Conservation (phyloP, 2,888 invertebrate genomes). For the Drosophila cognata region DNA sequence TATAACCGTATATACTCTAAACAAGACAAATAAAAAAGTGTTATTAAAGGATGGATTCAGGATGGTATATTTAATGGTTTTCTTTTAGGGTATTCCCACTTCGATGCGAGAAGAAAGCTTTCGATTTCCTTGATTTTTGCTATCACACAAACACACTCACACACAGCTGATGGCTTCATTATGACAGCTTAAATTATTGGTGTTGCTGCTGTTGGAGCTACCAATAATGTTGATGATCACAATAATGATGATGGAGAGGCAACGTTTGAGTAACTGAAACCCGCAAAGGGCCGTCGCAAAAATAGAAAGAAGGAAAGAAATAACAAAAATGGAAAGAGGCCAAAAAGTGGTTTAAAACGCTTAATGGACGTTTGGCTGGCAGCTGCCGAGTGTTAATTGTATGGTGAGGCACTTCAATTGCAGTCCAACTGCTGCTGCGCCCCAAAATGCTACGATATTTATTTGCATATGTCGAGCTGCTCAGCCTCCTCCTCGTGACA, state of each 20-base stretch:
- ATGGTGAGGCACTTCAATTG: conserved; percentile 63
- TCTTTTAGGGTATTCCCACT: conserved; percentile 25
- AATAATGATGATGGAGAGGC: conserved; percentile 47
- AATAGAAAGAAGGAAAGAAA: background rate
- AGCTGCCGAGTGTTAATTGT: conserved; percentile 80
- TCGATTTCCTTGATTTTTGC: conserved; percentile 12
- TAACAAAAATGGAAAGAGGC: background rate
- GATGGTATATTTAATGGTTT: background rate
- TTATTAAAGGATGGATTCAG: background rate
- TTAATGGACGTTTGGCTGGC: conserved; percentile 52
- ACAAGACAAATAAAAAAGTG: too few relatives aligned
- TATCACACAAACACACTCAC: conserved; percentile 5
- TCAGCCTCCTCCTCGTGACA: background rate
- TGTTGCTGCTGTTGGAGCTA: conserved; percentile 39
- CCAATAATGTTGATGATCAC: conserved; percentile 38
- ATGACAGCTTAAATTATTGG: conserved; percentile 60
- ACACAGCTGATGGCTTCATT: conserved; percentile 61
- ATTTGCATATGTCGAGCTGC: conserved; percentile 40
- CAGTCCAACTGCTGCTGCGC: conserved; percentile 47
- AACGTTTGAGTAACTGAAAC: conserved; percentile 49
- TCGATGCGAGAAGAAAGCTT: conserved; percentile 16
- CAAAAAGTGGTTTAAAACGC: conserved; percentile 43
- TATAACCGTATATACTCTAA: conserved; percentile 17
- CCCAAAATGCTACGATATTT: conserved; percentile 36
- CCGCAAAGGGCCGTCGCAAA: conserved; percentile 52